Percentiles rank a stretch among this genome's conserved stretches.
phyloP scores from a whole-genome alignment of 2,797 vertebrate genomes.

The Phoebastria nigripes region DNA sequence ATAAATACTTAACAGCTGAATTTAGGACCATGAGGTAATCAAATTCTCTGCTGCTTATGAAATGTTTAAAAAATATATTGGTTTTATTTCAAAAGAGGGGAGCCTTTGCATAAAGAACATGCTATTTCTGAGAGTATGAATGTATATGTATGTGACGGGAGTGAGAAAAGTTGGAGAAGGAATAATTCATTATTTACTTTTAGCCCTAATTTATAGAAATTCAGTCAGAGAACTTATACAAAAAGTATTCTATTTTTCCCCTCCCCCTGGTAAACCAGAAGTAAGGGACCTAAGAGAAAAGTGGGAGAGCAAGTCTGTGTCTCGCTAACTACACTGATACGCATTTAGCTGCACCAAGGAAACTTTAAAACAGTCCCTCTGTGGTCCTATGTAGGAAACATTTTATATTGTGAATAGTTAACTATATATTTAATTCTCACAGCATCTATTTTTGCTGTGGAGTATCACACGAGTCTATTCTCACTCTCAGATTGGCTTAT shows the following conservation, averaged over 20 bases:
- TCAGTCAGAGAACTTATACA: not conserved
- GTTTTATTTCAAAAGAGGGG: constrained; percentile 12
- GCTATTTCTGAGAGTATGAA: not conserved
- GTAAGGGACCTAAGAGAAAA: not conserved
- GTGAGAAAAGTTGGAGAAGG: not conserved
- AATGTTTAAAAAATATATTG: not conserved
- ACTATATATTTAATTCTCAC: not conserved
- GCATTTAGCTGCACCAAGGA: not conserved
- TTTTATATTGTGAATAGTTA: not conserved
- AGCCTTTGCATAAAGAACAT: not conserved
- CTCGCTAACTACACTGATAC: not conserved
- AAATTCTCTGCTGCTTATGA: not conserved
- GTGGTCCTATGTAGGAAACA: not conserved
- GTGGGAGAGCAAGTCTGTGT: not conserved
- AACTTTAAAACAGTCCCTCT: not conserved
- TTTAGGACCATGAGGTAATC: constrained; percentile 47
- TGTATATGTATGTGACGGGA: not conserved
- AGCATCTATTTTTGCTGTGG: not conserved
- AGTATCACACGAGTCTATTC: not conserved
- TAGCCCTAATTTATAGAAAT: not conserved
- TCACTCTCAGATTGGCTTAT: not conserved
- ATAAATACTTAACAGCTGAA: constrained; percentile 53
- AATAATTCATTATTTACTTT: not conserved
- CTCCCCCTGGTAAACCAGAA: not conserved
- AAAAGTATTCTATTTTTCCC: not conserved